Evolutionary conservation across 2,888 invertebrate genomes (phyloP).

Genomic region (Hecatera dysodea): DNA sequence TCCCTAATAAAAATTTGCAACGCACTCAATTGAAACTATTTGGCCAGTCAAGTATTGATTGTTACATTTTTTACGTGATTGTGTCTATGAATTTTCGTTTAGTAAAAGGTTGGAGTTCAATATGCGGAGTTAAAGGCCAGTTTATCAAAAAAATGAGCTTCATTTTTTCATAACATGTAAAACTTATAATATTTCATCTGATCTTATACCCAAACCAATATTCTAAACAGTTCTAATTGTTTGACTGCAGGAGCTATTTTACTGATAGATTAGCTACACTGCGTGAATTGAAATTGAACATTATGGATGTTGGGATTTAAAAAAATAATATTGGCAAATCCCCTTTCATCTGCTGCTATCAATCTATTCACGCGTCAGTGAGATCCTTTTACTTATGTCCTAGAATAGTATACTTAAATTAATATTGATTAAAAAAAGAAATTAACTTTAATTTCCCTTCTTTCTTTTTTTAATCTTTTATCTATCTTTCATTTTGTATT

Average conservation of each 20-base stretch:
- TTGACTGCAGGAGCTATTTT: neutral
- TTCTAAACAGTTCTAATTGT: neutral
- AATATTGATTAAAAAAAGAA: no score
- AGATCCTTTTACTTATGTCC: no score
- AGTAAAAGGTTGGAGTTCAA: slow-evolving; percentile 9
- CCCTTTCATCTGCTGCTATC: no score
- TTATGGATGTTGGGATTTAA: no score
- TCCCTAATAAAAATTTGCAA: slow-evolving; percentile 77
- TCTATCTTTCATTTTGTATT: no score
- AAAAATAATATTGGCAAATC: no score
- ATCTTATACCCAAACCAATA: neutral
- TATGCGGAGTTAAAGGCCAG: slow-evolving; percentile 3
- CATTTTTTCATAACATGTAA: neutral
- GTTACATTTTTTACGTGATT: slow-evolving; percentile 67
- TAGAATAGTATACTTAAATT: no score
- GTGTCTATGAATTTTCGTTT: slow-evolving; percentile 52
- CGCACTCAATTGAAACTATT: slow-evolving; percentile 70
- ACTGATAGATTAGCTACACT: no score
- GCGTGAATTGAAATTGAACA: no score
- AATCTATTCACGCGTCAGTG: no score
- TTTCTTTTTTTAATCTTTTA: no score
- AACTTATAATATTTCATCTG: neutral
- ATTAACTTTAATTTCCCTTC: no score
- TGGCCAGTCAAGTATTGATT: slow-evolving; percentile 57
- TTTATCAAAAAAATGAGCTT: slow-evolving; percentile 4